phyloP scores from a whole-genome alignment of 23 tunicate species.

The Trididemnum nubilum region DNA sequence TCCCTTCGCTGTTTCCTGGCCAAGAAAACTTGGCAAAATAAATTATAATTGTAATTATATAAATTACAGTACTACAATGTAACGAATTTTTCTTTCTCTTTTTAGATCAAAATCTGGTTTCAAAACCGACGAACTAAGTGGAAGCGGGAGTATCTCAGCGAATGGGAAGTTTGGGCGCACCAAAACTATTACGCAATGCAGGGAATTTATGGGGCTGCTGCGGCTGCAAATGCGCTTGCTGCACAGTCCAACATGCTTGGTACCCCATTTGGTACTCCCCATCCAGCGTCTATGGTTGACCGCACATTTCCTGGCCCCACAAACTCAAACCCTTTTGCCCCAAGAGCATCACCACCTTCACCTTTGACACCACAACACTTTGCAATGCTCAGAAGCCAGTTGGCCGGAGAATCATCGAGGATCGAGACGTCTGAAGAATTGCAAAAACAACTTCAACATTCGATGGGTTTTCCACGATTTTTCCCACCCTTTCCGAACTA shows the following conservation, averaged over 20 bases:
- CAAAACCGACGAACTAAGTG: constrained; percentile 99
- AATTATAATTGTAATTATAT: too few species aligned
- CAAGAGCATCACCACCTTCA: constrained; percentile 1
- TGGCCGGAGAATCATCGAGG: neutral
- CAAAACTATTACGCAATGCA: constrained; percentile 98
- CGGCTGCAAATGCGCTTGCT: constrained; percentile 68
- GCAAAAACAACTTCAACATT: constrained; percentile 43
- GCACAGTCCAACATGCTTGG: constrained; percentile 33
- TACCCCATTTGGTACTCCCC: constrained; percentile 13
- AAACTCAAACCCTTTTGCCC: neutral
- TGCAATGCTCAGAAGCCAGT: constrained; percentile 34
- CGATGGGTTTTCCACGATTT: constrained; percentile 30
- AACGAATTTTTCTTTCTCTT: too few species aligned
- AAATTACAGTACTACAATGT: too few species aligned
- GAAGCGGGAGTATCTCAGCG: constrained; percentile 98
- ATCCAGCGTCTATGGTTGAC: constrained; percentile 17
- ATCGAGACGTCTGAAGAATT: neutral
- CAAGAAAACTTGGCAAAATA: too few species aligned
- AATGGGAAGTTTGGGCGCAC: constrained; percentile 99
- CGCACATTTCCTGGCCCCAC: constrained; percentile 3
- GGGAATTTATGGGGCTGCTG: constrained; percentile 89
- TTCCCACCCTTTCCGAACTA: constrained; percentile 25
- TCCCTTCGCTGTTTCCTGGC: too few species aligned
- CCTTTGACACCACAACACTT: constrained; percentile 32
- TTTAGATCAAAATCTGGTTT: constrained; percentile 99